Conservation (phyloP, 2,113 vertebrate genomes). For the Cricetomys ansorgei region DNA sequence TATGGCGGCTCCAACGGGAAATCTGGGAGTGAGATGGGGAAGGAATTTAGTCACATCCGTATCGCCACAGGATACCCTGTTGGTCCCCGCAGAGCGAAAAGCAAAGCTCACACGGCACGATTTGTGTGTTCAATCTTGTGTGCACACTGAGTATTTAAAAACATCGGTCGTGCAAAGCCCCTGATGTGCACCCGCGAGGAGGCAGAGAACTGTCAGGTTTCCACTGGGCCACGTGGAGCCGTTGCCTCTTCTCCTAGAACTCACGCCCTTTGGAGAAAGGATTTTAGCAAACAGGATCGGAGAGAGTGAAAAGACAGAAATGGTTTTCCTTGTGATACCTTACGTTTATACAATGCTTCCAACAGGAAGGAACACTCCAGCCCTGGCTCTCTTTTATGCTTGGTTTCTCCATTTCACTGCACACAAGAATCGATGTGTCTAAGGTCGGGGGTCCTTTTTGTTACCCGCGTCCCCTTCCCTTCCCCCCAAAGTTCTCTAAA, state of each 20-base stretch:
- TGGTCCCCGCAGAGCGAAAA: conserved; percentile 43
- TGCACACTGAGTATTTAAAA: conserved; percentile 59
- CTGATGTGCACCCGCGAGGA: neutral
- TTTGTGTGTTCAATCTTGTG: conserved; percentile 67
- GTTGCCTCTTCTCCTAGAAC: conserved; percentile 48
- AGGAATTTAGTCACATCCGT: conserved; percentile 48
- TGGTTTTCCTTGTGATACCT: neutral
- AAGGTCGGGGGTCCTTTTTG: neutral
- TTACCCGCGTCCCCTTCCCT: neutral
- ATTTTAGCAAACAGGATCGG: conserved; percentile 30
- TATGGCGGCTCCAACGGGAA: conserved; percentile 20
- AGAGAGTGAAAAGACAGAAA: neutral
- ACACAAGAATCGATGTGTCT: conserved; percentile 41
- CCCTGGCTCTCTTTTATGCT: neutral
- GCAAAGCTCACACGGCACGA: conserved; percentile 53
- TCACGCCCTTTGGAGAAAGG: neutral
- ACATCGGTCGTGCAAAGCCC: conserved; percentile 11
- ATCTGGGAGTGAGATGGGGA: conserved; percentile 30
- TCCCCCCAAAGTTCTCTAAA: neutral
- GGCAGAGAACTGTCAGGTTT: conserved; percentile 16
- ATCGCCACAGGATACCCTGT: conserved; percentile 27
- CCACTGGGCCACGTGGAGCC: neutral
- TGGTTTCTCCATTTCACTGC: conserved; percentile 7
- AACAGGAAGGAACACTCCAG: conserved; percentile 2
- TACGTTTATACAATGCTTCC: neutral